Base-by-base conservation (phyloP, 2,113 vertebrate species). In the Perca fluviatilis region DNA sequence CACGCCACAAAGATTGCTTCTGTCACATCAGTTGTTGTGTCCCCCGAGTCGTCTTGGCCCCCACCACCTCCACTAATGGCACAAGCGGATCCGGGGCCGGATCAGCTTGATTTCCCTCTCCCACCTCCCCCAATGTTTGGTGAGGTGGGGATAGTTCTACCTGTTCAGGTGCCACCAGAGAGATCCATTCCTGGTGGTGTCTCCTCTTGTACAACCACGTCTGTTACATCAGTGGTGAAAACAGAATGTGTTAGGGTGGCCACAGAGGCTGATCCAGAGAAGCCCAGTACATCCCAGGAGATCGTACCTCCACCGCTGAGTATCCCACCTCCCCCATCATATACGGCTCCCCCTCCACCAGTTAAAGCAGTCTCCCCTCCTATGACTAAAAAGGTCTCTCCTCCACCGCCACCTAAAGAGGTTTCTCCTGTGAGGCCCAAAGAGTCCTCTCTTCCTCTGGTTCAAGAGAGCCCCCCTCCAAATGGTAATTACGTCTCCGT, bases 11-110 rank as follows among this genome's bases (percentile, higher is more conserved):
- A 40, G 86, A 72, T 67, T 23, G 1, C 70, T 23, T 36, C 80
- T 13, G n/a, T 16, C 47, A 23, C 70, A n/a, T 43, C 74, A 84
- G 62, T 74, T 66, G 36, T 67, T 40, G 23, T 40, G 3, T 92
- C 92, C 30, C 71, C 89, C 27, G 80, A 64, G 56, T 84, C 76
- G 6, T 33, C 23, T 74, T 27, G 96, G 96, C 97, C 96, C 0
- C 97, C 96, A 0, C 98, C 98, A 0, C 97, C 97, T 0, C 96
- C 92, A 3, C 93, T 93, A 23, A 53, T 92, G 0, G 91, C 94
- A 23, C 94, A 92, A 7, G 92, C 75, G 90, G 40, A 33, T 33
- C 30, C 30, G 30, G 94, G 95, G 19, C 91, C 94, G 0, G 96
- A 97, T 62, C 97, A 97, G 68, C 86, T 91, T 27, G 95, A 95